phyloP scores from a whole-genome alignment of 2,797 vertebrate genomes.

The Argyrosomus regius region DNA sequence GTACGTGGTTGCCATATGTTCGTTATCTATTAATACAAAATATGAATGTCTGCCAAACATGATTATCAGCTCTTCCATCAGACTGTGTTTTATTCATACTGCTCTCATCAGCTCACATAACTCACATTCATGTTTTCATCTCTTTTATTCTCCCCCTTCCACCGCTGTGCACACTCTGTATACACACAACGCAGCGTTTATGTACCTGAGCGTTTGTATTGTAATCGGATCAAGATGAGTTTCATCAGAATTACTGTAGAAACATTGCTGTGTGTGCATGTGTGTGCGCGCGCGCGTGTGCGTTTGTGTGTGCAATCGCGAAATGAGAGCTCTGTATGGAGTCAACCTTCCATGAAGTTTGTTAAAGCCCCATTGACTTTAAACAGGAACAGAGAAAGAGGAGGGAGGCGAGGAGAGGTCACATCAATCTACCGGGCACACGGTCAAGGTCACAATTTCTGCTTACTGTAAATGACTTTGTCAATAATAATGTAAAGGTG shows the following conservation, averaged over 20 bases:
- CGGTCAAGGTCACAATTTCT: background rate
- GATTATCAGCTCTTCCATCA: background rate
- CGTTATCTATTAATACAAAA: background rate
- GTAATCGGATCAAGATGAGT: constrained; percentile 25
- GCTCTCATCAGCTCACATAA: background rate
- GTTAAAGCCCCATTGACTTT: constrained; percentile 14
- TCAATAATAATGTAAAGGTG: background rate
- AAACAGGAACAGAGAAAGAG: background rate
- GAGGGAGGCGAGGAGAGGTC: background rate
- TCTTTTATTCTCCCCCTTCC: constrained; percentile 2
- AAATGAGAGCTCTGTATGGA: background rate
- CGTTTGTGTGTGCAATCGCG: too few relatives aligned
- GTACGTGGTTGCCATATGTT: background rate
- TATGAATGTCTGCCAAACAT: constrained; percentile 3
- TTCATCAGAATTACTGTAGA: constrained; percentile 27
- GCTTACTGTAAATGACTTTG: background rate
- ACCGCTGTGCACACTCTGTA: constrained; percentile 1
- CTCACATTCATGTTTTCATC: background rate
- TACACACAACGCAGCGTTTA: background rate
- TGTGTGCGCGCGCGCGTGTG: background rate
- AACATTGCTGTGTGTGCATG: background rate
- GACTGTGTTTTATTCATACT: background rate
- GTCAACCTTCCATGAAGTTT: constrained; percentile 17
- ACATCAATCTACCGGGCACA: background rate
- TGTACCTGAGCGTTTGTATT: background rate